Base-by-base conservation (phyloP, 1,140 invertebrate genomes). In the Gonatopus flavifemur region DNA sequence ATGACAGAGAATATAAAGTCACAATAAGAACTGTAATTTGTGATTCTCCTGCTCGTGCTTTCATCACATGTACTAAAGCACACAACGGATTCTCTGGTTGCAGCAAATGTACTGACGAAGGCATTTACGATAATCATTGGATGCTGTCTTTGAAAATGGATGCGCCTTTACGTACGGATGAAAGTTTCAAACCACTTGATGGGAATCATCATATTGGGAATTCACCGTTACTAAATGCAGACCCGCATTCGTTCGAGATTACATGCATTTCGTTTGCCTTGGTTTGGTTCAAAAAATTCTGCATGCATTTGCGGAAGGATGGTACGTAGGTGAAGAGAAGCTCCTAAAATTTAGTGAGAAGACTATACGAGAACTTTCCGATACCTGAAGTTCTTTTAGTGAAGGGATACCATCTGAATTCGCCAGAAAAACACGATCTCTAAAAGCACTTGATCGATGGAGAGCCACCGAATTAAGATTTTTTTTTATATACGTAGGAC, bases 231-330 rank as follows among this genome's bases (percentile, higher is more conserved):
- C 22, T 39, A 37, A 37, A 41, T 41, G 38, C 58, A 15, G 32
- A 45, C 25, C 25, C n/a, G 30, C 54, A 40, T 60, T 74, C 49
- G 57, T 59, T 10, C 46, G 70, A 6, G 76, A 79, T 56, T 74
- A 72, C 52, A 75, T 78, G 74, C 75, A 78, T 58, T 39, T 66
- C 1, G 56, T 74, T 13, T 76, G 68, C 52, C 36, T 79, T 15
- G 74, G 74, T 9, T 73, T 77, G 5, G 63, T 64, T 28, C 65
- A 61, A 62, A 69, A 67, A 53, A 36, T 77, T 18, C 39, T 77
- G 6, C 39, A 38, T 33, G 44, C 53, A 30, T 71, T 64, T 65
- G 62, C 67, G 28, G 45, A 28, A 24, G 50, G 50, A 36, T 25
- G 10, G 15, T 35, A 15, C 12, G 1, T n/a, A 5, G 3, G 25